A percentile compares a stretch with the other conserved stretches of the same genome.
phyloP scores from a whole-genome alignment of 2,888 invertebrate species.

The Fragum whitleyi region DNA sequence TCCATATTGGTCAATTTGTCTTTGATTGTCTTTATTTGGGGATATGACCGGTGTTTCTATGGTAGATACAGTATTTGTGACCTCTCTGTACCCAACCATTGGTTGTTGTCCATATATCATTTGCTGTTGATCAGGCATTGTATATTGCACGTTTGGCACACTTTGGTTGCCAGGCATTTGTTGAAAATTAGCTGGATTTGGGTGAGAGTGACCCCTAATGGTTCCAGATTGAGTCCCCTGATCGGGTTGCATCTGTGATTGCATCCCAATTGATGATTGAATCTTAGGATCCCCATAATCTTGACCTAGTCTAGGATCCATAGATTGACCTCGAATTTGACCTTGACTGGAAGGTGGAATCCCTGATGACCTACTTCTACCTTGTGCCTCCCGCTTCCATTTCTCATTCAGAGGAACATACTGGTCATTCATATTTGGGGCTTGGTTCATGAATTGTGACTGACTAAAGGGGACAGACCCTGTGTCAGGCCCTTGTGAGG shows the following conservation, averaged over 20 bases:
- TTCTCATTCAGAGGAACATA: conserved; percentile 62
- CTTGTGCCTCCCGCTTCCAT: conserved; percentile 52
- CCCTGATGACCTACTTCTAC: neutral
- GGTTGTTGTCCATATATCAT: conserved; percentile 5
- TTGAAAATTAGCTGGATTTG: no score
- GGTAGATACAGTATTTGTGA: conserved; percentile 71
- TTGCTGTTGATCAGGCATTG: neutral
- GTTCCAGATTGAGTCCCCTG: neutral
- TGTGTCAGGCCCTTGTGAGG: neutral
- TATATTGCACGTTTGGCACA: neutral
- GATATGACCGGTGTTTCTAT: conserved; percentile 72
- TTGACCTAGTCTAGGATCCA: neutral
- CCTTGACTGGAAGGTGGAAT: neutral
- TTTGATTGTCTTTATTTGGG: conserved; percentile 57
- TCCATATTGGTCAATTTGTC: conserved; percentile 9
- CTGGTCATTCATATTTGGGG: conserved; percentile 25
- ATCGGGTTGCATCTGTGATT: neutral
- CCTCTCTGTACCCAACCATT: conserved; percentile 26
- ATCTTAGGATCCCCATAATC: neutral
- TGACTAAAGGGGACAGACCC: neutral
- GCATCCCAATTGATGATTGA: neutral
- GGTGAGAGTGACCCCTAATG: neutral
- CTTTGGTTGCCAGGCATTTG: neutral
- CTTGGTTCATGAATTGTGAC: neutral
- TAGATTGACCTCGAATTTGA: conserved; percentile 30